A percentile compares a stretch with the other conserved stretches of the same genome.
These are phyloP conservation scores for Orchestia grillus DNA, from an alignment of 1,140 invertebrate species.

Conservation along the genomic window DNA sequence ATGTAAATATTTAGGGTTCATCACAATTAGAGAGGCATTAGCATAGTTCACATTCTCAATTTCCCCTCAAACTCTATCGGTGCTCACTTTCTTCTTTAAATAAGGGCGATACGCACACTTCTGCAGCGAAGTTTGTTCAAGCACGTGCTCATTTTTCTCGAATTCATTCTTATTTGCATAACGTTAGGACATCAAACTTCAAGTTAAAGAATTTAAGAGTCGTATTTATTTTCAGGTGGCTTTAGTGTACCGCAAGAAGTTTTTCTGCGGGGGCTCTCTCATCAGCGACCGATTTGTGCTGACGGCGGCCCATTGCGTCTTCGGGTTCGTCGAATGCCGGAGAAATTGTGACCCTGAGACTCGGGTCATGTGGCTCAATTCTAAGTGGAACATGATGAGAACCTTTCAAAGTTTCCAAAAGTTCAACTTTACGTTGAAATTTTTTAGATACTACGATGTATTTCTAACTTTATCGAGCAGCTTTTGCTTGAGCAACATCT, in stretches of 20 bases:
- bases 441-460: not conserved
- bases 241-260: conserved; percentile 64
- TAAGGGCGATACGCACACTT: no score
- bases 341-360: not conserved
- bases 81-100: no score
- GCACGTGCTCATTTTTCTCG: not conserved
- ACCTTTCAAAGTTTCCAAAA: not conserved
- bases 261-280: conserved; percentile 67
- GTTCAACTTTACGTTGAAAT: not conserved
- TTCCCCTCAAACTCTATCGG: no score
- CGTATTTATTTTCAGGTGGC: conserved; percentile 60
- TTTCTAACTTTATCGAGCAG: no score
- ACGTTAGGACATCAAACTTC: not conserved
- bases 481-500: no score
- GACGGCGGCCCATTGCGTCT: conserved; percentile 65
- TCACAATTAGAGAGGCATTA: no score
- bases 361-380: not conserved
- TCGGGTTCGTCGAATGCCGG: conserved; percentile 60
- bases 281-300: conserved; percentile 65
- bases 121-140: no score
- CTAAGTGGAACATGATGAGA: not conserved
- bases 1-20: no score
- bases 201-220: not conserved
- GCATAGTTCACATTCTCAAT: no score
- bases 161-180: not conserved